These are phyloP conservation scores for Nephotettix cincticeps DNA, from an alignment of 1,140 invertebrate species.

Conservation along the genomic window DNA sequence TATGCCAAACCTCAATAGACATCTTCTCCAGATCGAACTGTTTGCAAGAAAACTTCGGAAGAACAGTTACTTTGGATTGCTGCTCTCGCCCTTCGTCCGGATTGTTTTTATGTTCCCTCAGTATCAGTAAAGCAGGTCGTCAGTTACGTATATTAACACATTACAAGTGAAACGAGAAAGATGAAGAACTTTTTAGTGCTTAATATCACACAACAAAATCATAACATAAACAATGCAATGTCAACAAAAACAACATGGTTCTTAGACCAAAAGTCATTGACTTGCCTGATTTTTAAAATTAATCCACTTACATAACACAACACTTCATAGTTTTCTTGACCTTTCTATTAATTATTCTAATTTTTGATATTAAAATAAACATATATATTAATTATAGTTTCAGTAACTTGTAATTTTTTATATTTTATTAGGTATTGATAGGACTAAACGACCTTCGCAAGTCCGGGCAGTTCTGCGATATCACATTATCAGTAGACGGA, in stretches of 20 bases:
- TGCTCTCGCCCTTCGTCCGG: neutral
- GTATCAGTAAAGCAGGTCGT: no score
- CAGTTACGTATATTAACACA: no score
- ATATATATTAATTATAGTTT: neutral
- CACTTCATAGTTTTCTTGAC: neutral
- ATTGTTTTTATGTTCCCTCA: neutral
- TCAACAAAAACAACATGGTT: no score
- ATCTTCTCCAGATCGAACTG: neutral
- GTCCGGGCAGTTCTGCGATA: conserved; percentile 66
- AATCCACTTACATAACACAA: neutral
- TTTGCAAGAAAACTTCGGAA: neutral
- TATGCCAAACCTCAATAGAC: neutral
- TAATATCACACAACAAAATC: no score
- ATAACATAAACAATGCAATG: no score
- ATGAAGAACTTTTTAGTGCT: no score
- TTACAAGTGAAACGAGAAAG: no score
- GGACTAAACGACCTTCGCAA: conserved; percentile 55
- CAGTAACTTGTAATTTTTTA: neutral
- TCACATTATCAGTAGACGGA: conserved; percentile 79
- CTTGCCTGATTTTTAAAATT: neutral
- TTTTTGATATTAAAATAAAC: neutral
- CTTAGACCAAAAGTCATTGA: no score
- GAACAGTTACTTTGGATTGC: neutral
- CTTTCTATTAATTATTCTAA: neutral
- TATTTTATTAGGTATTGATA: conserved; percentile 47